Base-by-base conservation (phyloP, 2,113 vertebrate genomes). In the Phyllopteryx taeniolatus region DNA sequence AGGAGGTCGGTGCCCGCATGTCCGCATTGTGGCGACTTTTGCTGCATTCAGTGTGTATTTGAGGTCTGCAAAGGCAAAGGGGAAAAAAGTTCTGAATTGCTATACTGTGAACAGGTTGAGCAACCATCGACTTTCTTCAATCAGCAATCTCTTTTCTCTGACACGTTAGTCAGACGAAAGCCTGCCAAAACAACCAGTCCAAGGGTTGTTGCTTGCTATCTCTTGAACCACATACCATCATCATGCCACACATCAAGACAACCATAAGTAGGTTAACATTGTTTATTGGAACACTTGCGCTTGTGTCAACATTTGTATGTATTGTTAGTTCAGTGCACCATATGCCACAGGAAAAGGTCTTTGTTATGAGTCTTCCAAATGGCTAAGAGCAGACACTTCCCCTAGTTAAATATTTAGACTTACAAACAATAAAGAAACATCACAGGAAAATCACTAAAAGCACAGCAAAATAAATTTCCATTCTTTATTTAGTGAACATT, bases 371-470 rank as follows among this genome's bases (percentile, higher is more conserved):
- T 1, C 17, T 67, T 4, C 42, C 53, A 60, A 27, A 69, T 54
- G 51, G 56, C 73, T 57, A 46, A 64, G 9, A 67, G 47, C 47
- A 43, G 19, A 17, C 33, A 54, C 13, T 65, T 67, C 68, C 19
- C 20, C 46, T 43, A 72, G 10, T 35, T 64, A 78, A 85, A 80
- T 72, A 71, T 67, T 80, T 71, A 59, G 13, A 61, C 14, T 39
- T 46, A 13, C 0, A 31, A 59, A 77, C 57, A 51, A 72, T n/a
- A 27, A 11, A 62, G 27, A 39, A 13, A 9, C 31, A 7, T 35
- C 7, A 19, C 15, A 13, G 15, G 3, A 35, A 33, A 61, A 46
- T 72, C 17, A 33, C 19, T 53, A 9, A 67, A 53, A 7, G 35
- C 49, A 33, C 7, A 35, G 39, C 14, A 54, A 39, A 71, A 42